Percentiles rank a stretch among this genome's conserved stretches.
These are phyloP conservation scores for Sclerurus mexicanus DNA, from an alignment of 2,113 vertebrate species.

Conservation along the genomic window DNA sequence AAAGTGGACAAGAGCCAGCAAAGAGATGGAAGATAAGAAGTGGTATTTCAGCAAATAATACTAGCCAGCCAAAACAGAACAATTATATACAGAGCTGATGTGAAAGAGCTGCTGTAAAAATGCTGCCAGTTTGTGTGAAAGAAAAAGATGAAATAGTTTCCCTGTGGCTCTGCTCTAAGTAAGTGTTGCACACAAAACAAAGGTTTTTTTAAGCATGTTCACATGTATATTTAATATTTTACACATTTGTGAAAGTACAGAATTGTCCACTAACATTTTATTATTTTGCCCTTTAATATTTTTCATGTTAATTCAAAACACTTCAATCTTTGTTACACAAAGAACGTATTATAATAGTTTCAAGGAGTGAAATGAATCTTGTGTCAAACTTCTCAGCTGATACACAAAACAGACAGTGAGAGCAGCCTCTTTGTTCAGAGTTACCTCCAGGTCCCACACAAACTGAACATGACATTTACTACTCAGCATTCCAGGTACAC, in stretches of 20 bases:
- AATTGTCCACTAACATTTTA: background rate
- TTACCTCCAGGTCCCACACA: background rate
- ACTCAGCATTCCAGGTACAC: background rate
- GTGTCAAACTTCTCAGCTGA: background rate
- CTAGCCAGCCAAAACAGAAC: constrained; percentile 9
- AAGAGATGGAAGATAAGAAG: constrained; percentile 55
- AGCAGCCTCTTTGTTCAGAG: background rate
- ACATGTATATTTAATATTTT: background rate
- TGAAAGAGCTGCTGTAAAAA: constrained; percentile 28
- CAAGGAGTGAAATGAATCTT: background rate
- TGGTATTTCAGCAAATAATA: constrained; percentile 43
- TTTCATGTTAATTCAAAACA: background rate
- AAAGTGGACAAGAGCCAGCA: constrained; percentile 32
- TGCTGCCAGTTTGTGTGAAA: background rate
- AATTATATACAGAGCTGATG: background rate
- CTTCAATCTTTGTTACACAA: background rate
- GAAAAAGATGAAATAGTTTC: background rate
- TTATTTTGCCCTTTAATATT: background rate
- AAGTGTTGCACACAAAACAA: background rate
- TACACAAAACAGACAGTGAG: background rate
- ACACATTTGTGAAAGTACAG: background rate
- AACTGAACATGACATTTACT: background rate
- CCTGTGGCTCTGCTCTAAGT: background rate
- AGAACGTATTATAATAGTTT: background rate
- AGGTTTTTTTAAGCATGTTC: background rate